These are phyloP conservation scores for Scomber scombrus DNA, from an alignment of 2,113 vertebrate species.

Conservation along the genomic window DNA sequence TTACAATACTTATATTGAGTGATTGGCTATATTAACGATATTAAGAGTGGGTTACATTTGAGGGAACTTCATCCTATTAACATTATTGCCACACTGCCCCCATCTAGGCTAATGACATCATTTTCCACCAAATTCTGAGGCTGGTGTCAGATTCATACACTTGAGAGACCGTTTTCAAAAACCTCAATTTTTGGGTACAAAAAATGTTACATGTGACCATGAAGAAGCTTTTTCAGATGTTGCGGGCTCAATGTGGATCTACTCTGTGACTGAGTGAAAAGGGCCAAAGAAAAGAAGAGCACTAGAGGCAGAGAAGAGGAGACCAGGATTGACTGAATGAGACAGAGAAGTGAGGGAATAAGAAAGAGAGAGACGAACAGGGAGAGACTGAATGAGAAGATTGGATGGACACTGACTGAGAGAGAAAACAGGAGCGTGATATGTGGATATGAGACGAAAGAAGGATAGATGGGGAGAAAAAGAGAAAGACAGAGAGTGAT, in stretches of 20 bases:
- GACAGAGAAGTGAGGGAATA: conserved; percentile 8
- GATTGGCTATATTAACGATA: neutral
- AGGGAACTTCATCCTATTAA: neutral
- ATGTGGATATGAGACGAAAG: conserved; percentile 42
- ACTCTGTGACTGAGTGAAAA: conserved; percentile 25
- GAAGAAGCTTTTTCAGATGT: neutral
- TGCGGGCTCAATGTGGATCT: neutral
- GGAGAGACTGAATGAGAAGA: conserved; percentile 43
- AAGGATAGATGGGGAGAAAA: conserved; percentile 20
- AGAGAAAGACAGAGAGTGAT: conserved; percentile 14
- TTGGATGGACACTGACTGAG: conserved; percentile 59
- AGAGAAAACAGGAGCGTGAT: conserved; percentile 46
- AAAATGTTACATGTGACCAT: too few relatives aligned
- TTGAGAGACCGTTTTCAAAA: neutral
- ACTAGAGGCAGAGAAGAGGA: conserved; percentile 18
- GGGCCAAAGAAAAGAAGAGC: conserved; percentile 20
- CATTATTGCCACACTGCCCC: neutral
- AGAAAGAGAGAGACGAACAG: conserved; percentile 7
- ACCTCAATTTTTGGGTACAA: neutral
- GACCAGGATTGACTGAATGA: conserved; percentile 24
- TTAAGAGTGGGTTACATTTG: neutral
- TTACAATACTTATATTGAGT: neutral
- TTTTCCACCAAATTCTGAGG: neutral
- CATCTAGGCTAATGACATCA: neutral
- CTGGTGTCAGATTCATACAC: too few relatives aligned